A percentile compares a stretch with the other conserved stretches of the same genome.
Conservation (phyloP, 2,888 invertebrate genomes). For the Psococerastis gibbosa region DNA sequence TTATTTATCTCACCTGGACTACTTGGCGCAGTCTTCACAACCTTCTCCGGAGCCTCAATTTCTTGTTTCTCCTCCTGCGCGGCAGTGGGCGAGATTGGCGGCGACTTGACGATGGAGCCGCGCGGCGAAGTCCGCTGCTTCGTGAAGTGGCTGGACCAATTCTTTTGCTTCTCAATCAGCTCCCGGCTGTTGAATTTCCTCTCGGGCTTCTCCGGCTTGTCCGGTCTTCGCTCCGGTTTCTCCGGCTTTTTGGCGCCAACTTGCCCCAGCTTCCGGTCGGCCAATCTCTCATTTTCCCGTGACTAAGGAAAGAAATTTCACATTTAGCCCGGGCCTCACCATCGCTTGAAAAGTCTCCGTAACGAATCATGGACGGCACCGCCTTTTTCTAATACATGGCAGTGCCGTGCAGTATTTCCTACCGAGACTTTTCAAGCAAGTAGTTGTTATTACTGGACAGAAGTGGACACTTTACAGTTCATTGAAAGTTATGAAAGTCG, state of each 20-base stretch:
- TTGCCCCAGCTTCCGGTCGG: neutral
- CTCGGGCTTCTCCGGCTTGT: conserved; percentile 69
- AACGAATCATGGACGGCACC: too few relatives aligned
- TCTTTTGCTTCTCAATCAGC: conserved; percentile 74
- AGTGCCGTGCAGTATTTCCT: too few relatives aligned
- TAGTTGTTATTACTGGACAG: too few relatives aligned
- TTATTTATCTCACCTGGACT: too few relatives aligned
- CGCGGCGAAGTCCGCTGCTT: conserved; percentile 38
- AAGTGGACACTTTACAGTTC: too few relatives aligned
- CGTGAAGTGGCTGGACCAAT: conserved; percentile 82
- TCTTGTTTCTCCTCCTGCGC: conserved; percentile 15
- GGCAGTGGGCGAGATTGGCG: conserved; percentile 8
- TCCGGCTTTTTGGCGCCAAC: neutral
- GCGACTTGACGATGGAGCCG: neutral
- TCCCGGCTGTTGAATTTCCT: conserved; percentile 66
- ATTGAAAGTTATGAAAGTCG: too few relatives aligned
- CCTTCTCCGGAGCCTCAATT: conserved; percentile 13
- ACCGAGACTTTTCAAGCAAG: too few relatives aligned
- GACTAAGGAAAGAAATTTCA: too few relatives aligned
- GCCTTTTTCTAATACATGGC: too few relatives aligned
- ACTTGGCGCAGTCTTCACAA: too few relatives aligned
- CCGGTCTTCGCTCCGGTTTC: conserved; percentile 28
- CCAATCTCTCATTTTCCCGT: conserved; percentile 3
- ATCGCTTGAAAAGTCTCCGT: too few relatives aligned
- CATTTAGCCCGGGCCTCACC: too few relatives aligned